Conservation (phyloP, 2,888 invertebrate genomes). For the Molanna angustata region DNA sequence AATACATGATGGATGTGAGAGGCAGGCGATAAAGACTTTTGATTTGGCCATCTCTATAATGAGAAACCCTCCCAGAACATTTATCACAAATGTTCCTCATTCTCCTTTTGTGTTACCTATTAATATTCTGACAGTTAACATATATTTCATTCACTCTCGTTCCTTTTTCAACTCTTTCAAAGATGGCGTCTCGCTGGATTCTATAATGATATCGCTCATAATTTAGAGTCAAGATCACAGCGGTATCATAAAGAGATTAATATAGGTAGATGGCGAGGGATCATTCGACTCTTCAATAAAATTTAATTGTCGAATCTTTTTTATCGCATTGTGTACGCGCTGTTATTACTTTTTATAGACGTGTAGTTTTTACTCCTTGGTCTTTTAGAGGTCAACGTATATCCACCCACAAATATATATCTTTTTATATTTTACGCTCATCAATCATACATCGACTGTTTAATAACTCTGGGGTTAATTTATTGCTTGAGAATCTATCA, state of each 20-base stretch:
- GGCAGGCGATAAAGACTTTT: constrained; percentile 33
- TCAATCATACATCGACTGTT: neutral
- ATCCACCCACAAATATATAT: neutral
- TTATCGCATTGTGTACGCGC: constrained; percentile 19
- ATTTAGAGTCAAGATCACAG: constrained; percentile 33
- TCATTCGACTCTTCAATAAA: constrained; percentile 31
- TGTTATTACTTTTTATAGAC: constrained; percentile 14
- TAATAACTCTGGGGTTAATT: neutral
- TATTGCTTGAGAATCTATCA: neutral
- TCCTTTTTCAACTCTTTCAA: constrained; percentile 29
- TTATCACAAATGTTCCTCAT: constrained; percentile 31
- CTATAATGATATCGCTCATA: constrained; percentile 34
- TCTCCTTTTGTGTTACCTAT: constrained; percentile 33
- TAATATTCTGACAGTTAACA: constrained; percentile 33
- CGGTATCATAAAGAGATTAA: constrained; percentile 31
- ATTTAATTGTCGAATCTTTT: constrained; percentile 31
- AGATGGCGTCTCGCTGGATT: constrained; percentile 32
- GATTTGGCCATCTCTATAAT: constrained; percentile 33
- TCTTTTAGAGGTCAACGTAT: neutral
- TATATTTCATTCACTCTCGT: constrained; percentile 32
- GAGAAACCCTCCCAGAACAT: constrained; percentile 30
- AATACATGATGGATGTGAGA: constrained; percentile 30
- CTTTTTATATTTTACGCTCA: neutral
- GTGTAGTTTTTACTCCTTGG: neutral
- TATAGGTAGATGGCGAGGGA: constrained; percentile 28